phyloP scores from a whole-genome alignment of 1,140 invertebrate genomes.

The Theocolax elegans region DNA sequence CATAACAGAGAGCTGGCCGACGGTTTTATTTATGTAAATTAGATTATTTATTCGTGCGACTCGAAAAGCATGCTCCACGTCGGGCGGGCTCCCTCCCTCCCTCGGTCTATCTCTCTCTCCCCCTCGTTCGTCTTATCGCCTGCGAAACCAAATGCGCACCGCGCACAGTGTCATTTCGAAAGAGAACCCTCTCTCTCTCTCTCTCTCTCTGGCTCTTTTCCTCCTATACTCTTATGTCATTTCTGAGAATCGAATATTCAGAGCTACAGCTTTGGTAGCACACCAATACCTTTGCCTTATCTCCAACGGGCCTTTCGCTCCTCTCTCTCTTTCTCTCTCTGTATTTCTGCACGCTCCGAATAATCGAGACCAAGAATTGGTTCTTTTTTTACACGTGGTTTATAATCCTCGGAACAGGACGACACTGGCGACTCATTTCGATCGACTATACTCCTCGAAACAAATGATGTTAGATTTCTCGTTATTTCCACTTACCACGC shows the following conservation, averaged over 20 bases:
- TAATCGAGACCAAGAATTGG: slow-evolving; percentile 6
- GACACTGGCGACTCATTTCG: slow-evolving; percentile 11
- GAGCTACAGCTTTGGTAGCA: no score
- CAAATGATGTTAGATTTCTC: slow-evolving; percentile 10
- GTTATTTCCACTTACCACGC: no score
- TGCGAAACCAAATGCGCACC: slow-evolving; percentile 10
- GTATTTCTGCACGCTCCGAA: slow-evolving; percentile 14
- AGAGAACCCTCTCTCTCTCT: slow-evolving; percentile 18
- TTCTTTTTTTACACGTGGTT: neutral
- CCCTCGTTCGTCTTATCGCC: slow-evolving; percentile 9
- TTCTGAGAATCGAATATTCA: slow-evolving; percentile 41
- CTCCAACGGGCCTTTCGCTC: neutral
- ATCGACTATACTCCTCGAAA: neutral
- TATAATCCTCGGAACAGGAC: no score
- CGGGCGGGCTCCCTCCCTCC: neutral
- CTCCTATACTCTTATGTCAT: neutral
- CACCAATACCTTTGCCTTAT: no score
- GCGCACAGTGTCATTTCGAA: slow-evolving; percentile 36
- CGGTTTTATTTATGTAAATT: slow-evolving; percentile 40
- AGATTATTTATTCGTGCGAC: slow-evolving; percentile 36
- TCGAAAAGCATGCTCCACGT: slow-evolving; percentile 23
- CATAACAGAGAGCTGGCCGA: no score
- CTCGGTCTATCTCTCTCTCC: neutral
- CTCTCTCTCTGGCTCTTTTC: neutral
- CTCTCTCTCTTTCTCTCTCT: slow-evolving; percentile 25